Base-by-base conservation (phyloP, 2,113 vertebrate species). In the Helogale parvula region DNA sequence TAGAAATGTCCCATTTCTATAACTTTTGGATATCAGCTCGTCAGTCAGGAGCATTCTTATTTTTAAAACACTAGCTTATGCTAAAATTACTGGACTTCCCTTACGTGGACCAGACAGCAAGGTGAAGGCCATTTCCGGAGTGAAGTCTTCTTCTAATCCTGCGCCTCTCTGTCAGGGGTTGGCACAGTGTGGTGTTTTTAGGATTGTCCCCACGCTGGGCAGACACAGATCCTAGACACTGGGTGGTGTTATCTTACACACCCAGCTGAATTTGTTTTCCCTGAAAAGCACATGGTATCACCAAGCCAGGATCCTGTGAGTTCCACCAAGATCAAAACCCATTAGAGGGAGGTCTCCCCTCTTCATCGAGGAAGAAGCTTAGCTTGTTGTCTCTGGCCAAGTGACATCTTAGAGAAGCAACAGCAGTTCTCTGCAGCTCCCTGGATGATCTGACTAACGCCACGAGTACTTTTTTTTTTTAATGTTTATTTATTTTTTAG, bases 21-120 rank as follows among this genome's bases (percentile, higher is more conserved):
- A 95, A 63, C 84, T 77, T 23, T 86, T 47, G 31, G 52, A 90
- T 88, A 90, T 81, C 47, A 95, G n/a, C 81, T 27, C 31, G 54
- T 87, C 72, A 21, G 7, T 60, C 19, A 66, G 66, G 83, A 54
- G 17, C 16, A 19, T 88, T n/a, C 2, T 91, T 25, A 14, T 68
- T 92, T 93, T 38, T 16, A 92, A 91, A 96, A 72, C 12, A 41
- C 0, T 19, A 68, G 33, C 85, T 93, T 72, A 77, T 69, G 54
- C 29, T 88, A 68, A 74, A 87, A 66, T 31, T 35, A 93, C 41
- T 76, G 47, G 19, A 57, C 25, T 97, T 47, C 21, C 12, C 31
- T 69, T n/a, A 77, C 80, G 14, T 25, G 76, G 77, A 74, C n/a
- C 9, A 35, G 31, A 79, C 2, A 79, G n/a, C 81, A 80, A 88